Conservation (phyloP, 2,888 invertebrate genomes). For the Graphium colonna region DNA sequence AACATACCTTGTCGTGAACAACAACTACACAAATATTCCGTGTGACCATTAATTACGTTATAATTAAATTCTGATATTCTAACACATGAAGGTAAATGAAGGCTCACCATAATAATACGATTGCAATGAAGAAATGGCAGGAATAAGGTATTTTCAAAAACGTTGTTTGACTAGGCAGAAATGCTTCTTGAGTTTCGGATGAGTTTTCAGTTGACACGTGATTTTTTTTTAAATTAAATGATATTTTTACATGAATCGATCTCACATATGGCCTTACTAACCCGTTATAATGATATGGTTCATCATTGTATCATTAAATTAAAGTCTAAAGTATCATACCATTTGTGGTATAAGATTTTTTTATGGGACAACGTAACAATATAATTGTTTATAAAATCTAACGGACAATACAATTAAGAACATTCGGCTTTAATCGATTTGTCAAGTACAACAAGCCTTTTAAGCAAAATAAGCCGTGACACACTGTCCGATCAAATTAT, state of each 20-base stretch:
- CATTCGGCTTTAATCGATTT: conserved; percentile 1
- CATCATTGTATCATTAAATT: not conserved
- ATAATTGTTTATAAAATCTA: conserved; percentile 9
- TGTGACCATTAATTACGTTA: conserved; percentile 31
- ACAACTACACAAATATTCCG: conserved; percentile 31
- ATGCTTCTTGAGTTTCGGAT: conserved; percentile 13
- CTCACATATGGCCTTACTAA: not conserved
- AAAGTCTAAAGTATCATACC: too few species aligned
- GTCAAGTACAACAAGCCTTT: conserved; percentile 10
- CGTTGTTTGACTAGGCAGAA: conserved; percentile 26
- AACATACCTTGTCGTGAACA: conserved; percentile 33
- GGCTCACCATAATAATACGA: conserved; percentile 9
- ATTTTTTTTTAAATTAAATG: not conserved
- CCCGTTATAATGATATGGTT: not conserved
- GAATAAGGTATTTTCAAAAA: conserved; percentile 21
- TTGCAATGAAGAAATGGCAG: conserved; percentile 25
- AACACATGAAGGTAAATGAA: conserved; percentile 24
- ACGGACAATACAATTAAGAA: conserved; percentile 1
- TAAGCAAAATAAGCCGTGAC: not conserved
- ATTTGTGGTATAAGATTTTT: not conserved
- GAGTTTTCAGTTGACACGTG: conserved; percentile 12
- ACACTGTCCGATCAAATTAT: conserved; percentile 1
- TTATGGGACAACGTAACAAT: not conserved
- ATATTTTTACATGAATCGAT: not conserved
- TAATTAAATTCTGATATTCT: conserved; percentile 29